phyloP scores from a whole-genome alignment of 2,113 vertebrate genomes.

The Rhea americana region DNA sequence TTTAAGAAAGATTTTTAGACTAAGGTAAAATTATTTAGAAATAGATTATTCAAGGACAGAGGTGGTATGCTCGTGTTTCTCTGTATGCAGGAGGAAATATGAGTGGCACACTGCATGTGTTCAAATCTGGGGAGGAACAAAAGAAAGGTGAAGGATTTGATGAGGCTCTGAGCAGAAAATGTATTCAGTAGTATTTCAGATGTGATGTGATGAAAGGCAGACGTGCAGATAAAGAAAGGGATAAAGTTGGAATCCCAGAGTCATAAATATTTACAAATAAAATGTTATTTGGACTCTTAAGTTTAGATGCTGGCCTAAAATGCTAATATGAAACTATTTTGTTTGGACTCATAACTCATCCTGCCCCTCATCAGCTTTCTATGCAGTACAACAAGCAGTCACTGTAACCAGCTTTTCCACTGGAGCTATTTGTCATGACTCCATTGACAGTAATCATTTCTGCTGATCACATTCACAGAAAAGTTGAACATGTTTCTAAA shows the following conservation, averaged over 20 bases:
- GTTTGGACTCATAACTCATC: not conserved
- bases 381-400: not conserved
- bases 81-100: not conserved
- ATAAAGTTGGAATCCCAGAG: not conserved
- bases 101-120: not conserved
- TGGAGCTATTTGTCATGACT: not conserved
- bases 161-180: not conserved
- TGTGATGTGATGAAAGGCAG: not conserved
- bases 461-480: not conserved
- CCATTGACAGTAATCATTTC: not conserved
- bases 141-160: not conserved
- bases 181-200: not conserved
- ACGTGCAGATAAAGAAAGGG: not conserved
- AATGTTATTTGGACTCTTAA: not conserved
- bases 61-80: not conserved
- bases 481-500: not conserved
- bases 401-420: not conserved
- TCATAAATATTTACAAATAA: not conserved
- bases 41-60: not conserved
- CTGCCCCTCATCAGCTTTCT: not conserved
- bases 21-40: not conserved
- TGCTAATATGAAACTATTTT: not conserved
- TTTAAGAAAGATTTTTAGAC: not conserved
- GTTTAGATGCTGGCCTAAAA: not conserved
- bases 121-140: accelerated